Evolutionary conservation across 1,140 invertebrate genomes (phyloP).

Genomic region (Phthorimaea operculella): DNA sequence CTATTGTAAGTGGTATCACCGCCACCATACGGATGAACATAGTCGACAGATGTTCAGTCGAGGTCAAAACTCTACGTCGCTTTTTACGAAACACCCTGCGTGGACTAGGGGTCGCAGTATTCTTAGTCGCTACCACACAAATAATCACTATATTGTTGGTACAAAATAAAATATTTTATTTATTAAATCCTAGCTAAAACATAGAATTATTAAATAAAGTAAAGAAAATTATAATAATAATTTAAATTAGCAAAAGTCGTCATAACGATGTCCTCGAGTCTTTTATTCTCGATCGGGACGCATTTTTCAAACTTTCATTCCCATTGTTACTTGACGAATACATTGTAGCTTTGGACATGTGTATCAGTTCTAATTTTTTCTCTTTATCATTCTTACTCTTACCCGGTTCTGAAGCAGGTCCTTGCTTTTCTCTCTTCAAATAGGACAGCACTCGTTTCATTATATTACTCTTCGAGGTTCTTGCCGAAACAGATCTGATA

Average conservation of each 20-base stretch:
- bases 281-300: constrained; percentile 18
- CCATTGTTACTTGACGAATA: constrained; percentile 36
- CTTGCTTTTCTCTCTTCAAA: constrained; percentile 27
- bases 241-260: neutral
- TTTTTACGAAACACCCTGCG: too few relatives aligned
- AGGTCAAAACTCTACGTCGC: too few relatives aligned
- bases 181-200: constrained; percentile 6
- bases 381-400: constrained; percentile 22
- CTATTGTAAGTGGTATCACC: too few relatives aligned
- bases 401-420: constrained; percentile 39
- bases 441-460: constrained; percentile 38
- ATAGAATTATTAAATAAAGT: constrained; percentile 11
- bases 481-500: constrained; percentile 19
- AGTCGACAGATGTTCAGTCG: too few relatives aligned
- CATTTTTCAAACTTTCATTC: constrained; percentile 16
- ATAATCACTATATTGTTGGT: neutral
- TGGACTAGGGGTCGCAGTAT: too few relatives aligned
- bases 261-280: constrained; percentile 28
- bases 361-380: constrained; percentile 38
- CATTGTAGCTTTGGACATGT: constrained; percentile 42
- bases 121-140: too few relatives aligned
- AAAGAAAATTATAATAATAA: constrained; percentile 8
- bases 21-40: too few relatives aligned
- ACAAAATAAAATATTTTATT: constrained; percentile 2
- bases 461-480: constrained; percentile 47